Base-by-base conservation (phyloP, 2,797 vertebrate species). In the Rhabdomys pumilio region DNA sequence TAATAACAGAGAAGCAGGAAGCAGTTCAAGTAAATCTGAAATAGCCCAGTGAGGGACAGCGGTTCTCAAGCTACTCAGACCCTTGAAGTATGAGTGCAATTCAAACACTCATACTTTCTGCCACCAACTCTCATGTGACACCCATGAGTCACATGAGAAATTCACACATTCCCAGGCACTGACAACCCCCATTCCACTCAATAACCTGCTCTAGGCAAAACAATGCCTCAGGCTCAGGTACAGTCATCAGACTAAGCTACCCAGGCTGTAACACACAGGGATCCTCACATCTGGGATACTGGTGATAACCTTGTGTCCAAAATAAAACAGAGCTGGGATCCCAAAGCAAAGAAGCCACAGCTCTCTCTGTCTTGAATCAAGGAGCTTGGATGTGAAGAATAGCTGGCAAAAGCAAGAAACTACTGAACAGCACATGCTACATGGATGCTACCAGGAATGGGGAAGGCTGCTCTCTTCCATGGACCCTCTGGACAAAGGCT, bases 391-490 rank as follows among this genome's bases (percentile, higher is more conserved):
- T 73, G 34, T 20, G 6, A 47, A 83, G 44, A 26, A 89, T 1
- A 59, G 24, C 6, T 0, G 3, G 29, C 0, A 26, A 0, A 0
- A 2, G 3, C 2, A 41, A 26, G 22, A 22, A 67, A 12, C 59
- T 14, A 7, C 2, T 41, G 6, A 67, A 63, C 0, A 50, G 19
- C 63, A 19, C 19, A 1, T 0, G 10, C 55, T 84, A 69, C 47
- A 26, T 0, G 15, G 85, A 57, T 3, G 31, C 20, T 4, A 24
- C 73, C 24, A 75, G 73, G 41, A 20, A 50, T 7, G 6, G 19
- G 4, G 22, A 0, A 3, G 24, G 55, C 14, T 6, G 31, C 44
- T 17, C 44, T 17, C 17, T 73, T 44, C 44, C 53, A 55, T 3
- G 10, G 34, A 2, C 55, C 41, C 0, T 13, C 26, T 44, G 47